Evolutionary conservation across 1,140 invertebrate species (phyloP), one percentile per base, ranked within the genome.

Genomic region (Camponotus pennsylvanicus): DNA sequence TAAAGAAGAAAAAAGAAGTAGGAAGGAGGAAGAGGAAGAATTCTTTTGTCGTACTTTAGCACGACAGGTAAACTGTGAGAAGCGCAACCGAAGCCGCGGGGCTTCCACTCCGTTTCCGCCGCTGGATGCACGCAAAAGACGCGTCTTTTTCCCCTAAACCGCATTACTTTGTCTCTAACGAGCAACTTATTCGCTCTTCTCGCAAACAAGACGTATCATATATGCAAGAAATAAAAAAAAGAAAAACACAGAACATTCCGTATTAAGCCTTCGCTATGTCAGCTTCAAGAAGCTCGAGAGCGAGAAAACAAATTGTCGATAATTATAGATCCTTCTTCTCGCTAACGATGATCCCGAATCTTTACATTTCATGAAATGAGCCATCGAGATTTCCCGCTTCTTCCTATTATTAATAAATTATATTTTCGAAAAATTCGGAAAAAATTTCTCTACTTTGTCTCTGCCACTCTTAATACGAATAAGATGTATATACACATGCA

Each of bases 51-150:
- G 37, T 61, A 61, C 52, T 80, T 69, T 34, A 37, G 37, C 21
- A 42, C 66, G 66, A 18, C 67, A 34, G 27, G 27, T n/a, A 45
- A 42, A 63, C 55, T 66, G 59, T 42, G 77, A 86, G 63, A 82
- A 70, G 77, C 42, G 77, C 85, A 86, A 63, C 66, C 27, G 18
- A 70, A 70, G 85, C 85, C 77, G 85, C 55, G 78, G 66, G 77
- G 40, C 59, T 45, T 77, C 13, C 63, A 69, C 52, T 78, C 66
- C 45, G 67, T 71, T 82, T 82, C 66, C 64, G 73, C 9, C 3
- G 49, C 7, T 34, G 52, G 40, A 69, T 78, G 18, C 45, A 61
- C 64, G 27, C 21, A 40, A 61, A 45, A 75, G 69, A 3, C 18
- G 55, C 40, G 27, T 55, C n/a, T 42, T 45, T 40, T 55, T 3